These are phyloP conservation scores for Heliothis subflexa DNA, from an alignment of 1,140 invertebrate species.

Conservation along the genomic window DNA sequence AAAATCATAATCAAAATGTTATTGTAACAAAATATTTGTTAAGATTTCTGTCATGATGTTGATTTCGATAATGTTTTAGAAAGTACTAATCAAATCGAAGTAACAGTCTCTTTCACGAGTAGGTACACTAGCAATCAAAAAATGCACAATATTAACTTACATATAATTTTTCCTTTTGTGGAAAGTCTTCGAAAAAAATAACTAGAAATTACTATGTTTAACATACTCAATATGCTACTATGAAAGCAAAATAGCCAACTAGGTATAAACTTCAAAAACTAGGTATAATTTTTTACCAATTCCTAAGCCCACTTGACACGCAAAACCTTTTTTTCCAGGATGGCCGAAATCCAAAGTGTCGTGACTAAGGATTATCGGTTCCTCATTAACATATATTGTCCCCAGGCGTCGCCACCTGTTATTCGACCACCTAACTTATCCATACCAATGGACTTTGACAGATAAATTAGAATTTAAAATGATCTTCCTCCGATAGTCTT, in stretches of 20 bases:
- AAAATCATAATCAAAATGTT: background rate
- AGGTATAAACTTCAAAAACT: too few relatives aligned
- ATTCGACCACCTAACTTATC: background rate
- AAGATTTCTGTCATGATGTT: background rate
- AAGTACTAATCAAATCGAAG: background rate
- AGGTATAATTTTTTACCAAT: too few relatives aligned
- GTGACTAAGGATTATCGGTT: background rate
- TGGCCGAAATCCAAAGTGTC: background rate
- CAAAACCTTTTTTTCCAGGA: background rate
- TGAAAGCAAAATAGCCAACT: too few relatives aligned
- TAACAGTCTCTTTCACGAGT: background rate
- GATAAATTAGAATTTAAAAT: conserved; percentile 3
- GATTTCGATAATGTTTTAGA: conserved; percentile 6
- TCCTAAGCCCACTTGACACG: background rate
- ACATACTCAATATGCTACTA: too few relatives aligned
- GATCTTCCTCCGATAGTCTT: conserved; percentile 10
- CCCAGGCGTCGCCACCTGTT: conserved; percentile 23
- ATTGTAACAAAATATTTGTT: conserved; percentile 7
- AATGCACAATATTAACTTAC: too few relatives aligned
- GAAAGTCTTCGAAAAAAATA: too few relatives aligned
- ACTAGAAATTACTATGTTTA: too few relatives aligned
- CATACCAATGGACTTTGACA: background rate
- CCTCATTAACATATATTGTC: conserved; percentile 10
- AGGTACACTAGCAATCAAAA: too few relatives aligned
- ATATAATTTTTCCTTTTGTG: too few relatives aligned